Evolutionary conservation across 1,140 invertebrate genomes (phyloP).

Genomic region (Condylostylus longicornis): DNA sequence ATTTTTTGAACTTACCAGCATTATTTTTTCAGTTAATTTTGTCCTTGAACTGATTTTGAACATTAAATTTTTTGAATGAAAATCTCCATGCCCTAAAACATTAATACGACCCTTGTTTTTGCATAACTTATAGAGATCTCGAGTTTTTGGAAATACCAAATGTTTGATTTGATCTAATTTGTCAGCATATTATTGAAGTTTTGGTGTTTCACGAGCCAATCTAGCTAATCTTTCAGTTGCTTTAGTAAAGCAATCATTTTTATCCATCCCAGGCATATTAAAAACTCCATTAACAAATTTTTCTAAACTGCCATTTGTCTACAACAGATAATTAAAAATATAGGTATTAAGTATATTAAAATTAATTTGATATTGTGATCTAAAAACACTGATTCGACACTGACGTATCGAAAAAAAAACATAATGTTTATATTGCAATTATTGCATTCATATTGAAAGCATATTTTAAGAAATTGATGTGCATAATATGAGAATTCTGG

Average conservation of each 20-base stretch:
- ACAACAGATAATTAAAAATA: too few species aligned
- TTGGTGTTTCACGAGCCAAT: background rate
- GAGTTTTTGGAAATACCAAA: background rate
- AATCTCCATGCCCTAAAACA: conserved; percentile 1
- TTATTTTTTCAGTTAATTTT: background rate
- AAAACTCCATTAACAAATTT: too few species aligned
- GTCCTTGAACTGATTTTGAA: background rate
- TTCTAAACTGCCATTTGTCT: too few species aligned
- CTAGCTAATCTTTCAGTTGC: background rate
- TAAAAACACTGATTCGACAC: too few species aligned
- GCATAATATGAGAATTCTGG: background rate
- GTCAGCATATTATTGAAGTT: background rate
- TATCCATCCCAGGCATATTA: too few species aligned
- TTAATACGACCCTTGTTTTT: too few species aligned
- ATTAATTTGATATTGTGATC: too few species aligned
- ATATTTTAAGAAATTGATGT: background rate
- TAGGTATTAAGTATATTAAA: too few species aligned
- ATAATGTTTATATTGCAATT: too few species aligned
- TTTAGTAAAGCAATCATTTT: background rate
- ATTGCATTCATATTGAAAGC: background rate
- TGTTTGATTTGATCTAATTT: background rate
- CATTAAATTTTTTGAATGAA: conserved; percentile 2
- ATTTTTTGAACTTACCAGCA: background rate
- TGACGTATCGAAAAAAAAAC: too few species aligned
- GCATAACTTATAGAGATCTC: background rate